Evolutionary conservation across 1,140 invertebrate genomes (phyloP), one percentile per base, ranked within the genome.

Genomic region (Aphidius gifuensis): DNA sequence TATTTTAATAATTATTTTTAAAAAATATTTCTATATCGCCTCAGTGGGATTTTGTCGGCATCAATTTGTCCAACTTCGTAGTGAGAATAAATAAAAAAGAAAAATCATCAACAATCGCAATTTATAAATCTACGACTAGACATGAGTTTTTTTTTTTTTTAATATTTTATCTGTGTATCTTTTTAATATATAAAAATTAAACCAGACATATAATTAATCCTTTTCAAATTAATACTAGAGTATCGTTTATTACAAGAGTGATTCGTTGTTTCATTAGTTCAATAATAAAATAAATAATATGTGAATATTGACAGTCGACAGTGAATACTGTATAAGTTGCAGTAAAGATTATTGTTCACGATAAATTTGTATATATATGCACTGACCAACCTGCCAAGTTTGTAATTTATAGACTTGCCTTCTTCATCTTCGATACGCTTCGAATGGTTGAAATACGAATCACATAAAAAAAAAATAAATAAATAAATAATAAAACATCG

Each of bases 331-430:
- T 32, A 4, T 46, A 45, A 63, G 50, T 58, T 65, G 64, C 64
- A 56, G 64, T 60, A 65, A 65, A 65, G 64, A 65, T 65, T 56
- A 50, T 65, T 60, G 58, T 54, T 48, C 49, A 62, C 57, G 64
- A 65, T 65, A 65, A 65, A 65, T 65, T 65, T 57, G 64, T 65
- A 65, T 32, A 32, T 32, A 32, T 32, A 61, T 57, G 44, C 62
- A 60, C 60, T 51, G 21, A 46, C 59, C 23, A 60, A 62, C 60
- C 64, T 65, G 64, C 64, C 64, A 65, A 65, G 56, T 53, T 49
- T 38, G 60, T 65, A 65, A 65, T 65, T 65, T 65, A 65, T 65
- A 54, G 56, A 62, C 49, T 58, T 65, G 60, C 56, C 60, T 32
- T 32, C 23, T 32, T 32, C 23, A 32, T 32, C 23, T 60, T 55